Evolutionary conservation across 2,797 vertebrate species (phyloP).

Genomic region (Alca torda): DNA sequence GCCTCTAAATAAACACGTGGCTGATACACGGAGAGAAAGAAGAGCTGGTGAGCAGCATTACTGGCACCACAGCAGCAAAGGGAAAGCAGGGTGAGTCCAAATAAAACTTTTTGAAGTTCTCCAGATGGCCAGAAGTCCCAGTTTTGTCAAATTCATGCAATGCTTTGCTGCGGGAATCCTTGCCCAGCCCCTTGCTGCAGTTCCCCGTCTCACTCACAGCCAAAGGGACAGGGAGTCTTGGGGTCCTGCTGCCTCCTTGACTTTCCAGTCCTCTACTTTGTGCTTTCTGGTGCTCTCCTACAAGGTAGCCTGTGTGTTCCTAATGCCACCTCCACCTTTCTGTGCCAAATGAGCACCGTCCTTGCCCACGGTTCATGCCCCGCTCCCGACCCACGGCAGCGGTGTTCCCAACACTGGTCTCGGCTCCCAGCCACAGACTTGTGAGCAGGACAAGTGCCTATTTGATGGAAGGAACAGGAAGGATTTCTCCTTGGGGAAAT

Average conservation of each 20-base stretch:
- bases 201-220: neutral
- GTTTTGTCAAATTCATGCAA: neutral
- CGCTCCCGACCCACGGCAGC: neutral
- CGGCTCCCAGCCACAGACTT: neutral
- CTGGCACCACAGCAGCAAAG: too few species aligned
- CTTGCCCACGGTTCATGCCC: neutral
- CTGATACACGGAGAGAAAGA: neutral
- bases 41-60: neutral
- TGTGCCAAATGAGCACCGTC: rapidly evolving
- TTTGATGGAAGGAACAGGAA: neutral
- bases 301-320: neutral
- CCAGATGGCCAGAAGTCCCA: neutral
- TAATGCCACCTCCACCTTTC: neutral
- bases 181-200: neutral
- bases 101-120: neutral
- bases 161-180: neutral
- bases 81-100: neutral
- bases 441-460: neutral
- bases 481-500: neutral
- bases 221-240: neutral
- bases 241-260: neutral
- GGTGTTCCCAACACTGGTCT: rapidly evolving
- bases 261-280: neutral
- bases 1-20: neutral
- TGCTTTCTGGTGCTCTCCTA: neutral